Evolutionary conservation across 2,113 vertebrate species (phyloP).

Genomic region (Cryptotis parvus): DNA sequence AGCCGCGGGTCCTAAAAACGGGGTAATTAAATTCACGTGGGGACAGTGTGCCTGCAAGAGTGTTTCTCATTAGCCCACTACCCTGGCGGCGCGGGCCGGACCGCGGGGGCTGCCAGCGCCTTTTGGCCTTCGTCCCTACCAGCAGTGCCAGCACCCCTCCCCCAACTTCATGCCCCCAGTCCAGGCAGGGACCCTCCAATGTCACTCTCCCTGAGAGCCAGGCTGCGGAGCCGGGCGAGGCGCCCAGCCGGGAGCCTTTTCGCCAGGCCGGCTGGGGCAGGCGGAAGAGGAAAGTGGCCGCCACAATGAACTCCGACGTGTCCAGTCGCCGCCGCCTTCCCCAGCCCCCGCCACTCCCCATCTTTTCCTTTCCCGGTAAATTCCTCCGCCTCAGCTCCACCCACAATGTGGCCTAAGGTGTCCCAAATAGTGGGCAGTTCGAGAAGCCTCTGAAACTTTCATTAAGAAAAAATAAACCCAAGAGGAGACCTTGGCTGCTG

Average conservation of each 20-base stretch:
- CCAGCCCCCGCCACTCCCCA: not conserved
- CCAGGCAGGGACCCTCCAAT: not conserved
- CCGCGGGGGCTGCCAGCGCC: not conserved
- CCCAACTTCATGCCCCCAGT: slow-evolving; percentile 45
- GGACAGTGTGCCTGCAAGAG: slow-evolving; percentile 81
- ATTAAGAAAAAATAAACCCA: slow-evolving; percentile 45
- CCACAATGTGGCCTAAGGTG: not conserved
- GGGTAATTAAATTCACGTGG: slow-evolving; percentile 87
- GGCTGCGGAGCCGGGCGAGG: rapidly evolving
- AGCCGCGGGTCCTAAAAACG: slow-evolving; percentile 56
- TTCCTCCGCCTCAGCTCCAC: not conserved
- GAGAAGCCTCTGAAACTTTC: slow-evolving; percentile 23
- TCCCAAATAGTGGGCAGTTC: not conserved
- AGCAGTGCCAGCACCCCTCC: slow-evolving; percentile 60
- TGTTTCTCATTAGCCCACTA: slow-evolving; percentile 88
- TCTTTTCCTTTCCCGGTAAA: slow-evolving; percentile 61
- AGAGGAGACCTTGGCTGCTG: not conserved
- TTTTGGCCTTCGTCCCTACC: slow-evolving; percentile 73
- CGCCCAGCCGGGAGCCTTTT: not conserved
- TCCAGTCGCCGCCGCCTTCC: not conserved
- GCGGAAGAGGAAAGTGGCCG: slow-evolving; percentile 54
- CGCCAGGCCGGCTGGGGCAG: rapidly evolving
- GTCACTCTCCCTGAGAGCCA: not conserved
- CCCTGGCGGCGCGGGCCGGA: slow-evolving; percentile 30
- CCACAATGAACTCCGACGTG: slow-evolving; percentile 66